Percentiles rank a stretch among this genome's conserved stretches.
phyloP scores from a whole-genome alignment of 2,113 vertebrate genomes.

The Oplegnathus fasciatus region DNA sequence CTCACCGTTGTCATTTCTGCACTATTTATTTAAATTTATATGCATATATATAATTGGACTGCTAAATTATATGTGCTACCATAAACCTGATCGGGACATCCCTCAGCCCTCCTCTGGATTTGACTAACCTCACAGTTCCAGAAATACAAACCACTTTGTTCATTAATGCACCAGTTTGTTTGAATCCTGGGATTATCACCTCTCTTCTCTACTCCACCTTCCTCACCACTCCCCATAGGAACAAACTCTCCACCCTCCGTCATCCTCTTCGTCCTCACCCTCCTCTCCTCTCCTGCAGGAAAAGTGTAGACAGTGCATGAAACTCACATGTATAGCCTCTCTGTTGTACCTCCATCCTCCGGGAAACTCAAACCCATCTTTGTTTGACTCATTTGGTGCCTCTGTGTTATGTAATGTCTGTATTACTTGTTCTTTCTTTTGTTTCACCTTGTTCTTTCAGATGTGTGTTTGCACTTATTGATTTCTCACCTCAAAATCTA shows the following conservation, averaged over 20 bases:
- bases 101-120: slow-evolving; percentile 10
- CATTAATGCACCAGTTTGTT: not conserved
- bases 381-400: not conserved
- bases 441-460: not conserved
- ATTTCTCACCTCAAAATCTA: not conserved
- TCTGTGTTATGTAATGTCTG: not conserved
- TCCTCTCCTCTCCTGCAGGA: not conserved
- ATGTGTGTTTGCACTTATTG: not conserved
- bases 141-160: not conserved
- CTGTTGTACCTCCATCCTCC: not conserved
- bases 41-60: too few species aligned
- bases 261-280: not conserved
- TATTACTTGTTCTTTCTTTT: not conserved
- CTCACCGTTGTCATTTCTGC: too few species aligned
- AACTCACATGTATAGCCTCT: not conserved
- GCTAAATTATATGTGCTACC: too few species aligned
- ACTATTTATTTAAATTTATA: too few species aligned
- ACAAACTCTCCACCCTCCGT: not conserved
- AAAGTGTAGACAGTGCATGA: slow-evolving; percentile 24
- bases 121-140: slow-evolving; percentile 67
- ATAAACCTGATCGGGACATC: slow-evolving; percentile 33
- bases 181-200: slow-evolving; percentile 19
- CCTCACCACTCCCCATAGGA: not conserved
- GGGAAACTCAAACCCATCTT: not conserved
- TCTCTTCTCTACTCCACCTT: not conserved